phyloP scores from a whole-genome alignment of 2,113 vertebrate genomes.

The Ascaphus truei region DNA sequence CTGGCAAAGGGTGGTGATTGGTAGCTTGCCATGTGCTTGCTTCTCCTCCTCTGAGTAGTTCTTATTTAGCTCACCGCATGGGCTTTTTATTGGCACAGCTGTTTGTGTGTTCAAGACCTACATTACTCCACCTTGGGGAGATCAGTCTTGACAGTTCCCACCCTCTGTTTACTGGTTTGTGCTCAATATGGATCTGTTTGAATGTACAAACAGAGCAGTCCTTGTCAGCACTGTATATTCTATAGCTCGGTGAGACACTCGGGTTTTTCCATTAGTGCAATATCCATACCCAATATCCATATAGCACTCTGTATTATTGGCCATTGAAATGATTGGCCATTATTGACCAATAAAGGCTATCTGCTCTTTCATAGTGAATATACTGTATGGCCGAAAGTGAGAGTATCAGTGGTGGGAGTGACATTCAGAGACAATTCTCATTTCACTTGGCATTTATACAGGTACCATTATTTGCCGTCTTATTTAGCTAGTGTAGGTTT shows the following conservation, averaged over 20 bases:
- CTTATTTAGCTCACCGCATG: conserved; percentile 20
- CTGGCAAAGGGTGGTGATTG: conserved; percentile 11
- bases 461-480: no score
- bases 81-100: conserved; percentile 9
- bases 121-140: not conserved
- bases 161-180: not conserved
- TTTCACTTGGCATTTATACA: no score
- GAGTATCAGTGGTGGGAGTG: no score
- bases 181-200: not conserved
- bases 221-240: not conserved
- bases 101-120: conserved; percentile 1
- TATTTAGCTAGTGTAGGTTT: no score
- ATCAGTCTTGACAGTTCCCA: not conserved
- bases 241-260: not conserved
- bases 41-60: not conserved
- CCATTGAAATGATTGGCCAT: no score
- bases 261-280: no score
- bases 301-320: no score
- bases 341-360: no score
- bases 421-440: no score
- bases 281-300: no score
- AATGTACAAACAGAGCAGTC: not conserved
- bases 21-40: not conserved
- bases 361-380: no score
- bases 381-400: no score